Evolutionary conservation across 37 sponge, comb jelly and placozoan species (phyloP), one percentile per base, ranked within the genome.

Genomic region (Tethya wilhelma): DNA sequence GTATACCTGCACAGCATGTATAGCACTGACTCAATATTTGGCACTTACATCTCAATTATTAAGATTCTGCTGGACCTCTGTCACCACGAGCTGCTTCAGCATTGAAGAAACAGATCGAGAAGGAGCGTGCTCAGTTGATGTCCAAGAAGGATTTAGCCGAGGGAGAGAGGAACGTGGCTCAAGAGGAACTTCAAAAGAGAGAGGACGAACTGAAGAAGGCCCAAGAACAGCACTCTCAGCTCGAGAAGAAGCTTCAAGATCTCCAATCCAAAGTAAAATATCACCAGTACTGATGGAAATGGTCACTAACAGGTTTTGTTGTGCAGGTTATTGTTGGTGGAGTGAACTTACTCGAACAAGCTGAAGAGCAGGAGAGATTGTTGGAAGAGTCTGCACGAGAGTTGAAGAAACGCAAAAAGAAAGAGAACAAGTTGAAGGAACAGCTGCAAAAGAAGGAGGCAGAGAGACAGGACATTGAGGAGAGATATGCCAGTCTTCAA

Each of bases 261-360:
- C 69, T 99, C 20, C 82, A 91, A 32, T 84, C 89, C 12, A 94
- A 96, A 77, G 75, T 75, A 9, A 14, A 38, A 14, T 44, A 44
- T 25, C 14, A 71, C 29, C 5, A 22, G 17, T 59, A n/a, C n/a
- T n/a, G n/a, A n/a, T n/a, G 28, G 23, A 30, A 19, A 59, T 29
- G 62, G 59, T 14, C 59, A 58, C 59, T 49, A 14, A 49, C 26
- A 44, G 39, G 9, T 11, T 25, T 69, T 22, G 2, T 69, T 38
- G 20, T 69, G 4, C 30, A 75, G 75, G 95, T 99, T 37, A 96
- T 99, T 59, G 93, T 96, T 19, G 99, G 99, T 12, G 99, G 99
- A 58, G 95, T 96, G 38, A 96, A 99, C 60, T 67, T 99, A 86
- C 77, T 99, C 42, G 99, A 99, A 73, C 92, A 99, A 57, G 97